Percentiles rank a stretch among this genome's conserved stretches.
phyloP scores from a whole-genome alignment of 2,888 invertebrate species.

The Erannis defoliaria region DNA sequence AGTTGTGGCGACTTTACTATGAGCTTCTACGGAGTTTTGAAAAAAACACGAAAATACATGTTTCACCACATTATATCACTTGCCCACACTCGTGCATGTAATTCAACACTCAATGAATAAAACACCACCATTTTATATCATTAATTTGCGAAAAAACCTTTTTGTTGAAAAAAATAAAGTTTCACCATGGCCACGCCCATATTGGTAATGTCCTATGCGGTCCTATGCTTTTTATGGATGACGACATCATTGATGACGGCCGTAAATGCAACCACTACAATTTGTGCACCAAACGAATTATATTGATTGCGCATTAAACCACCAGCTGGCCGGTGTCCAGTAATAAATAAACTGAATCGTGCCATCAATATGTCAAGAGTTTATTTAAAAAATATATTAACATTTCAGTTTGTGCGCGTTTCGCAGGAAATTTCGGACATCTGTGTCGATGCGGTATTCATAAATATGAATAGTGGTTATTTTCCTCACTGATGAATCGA shows the following conservation, averaged over 20 bases:
- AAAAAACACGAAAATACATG: too few relatives aligned
- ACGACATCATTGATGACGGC: not conserved
- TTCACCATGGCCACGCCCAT: too few relatives aligned
- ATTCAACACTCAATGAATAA: too few relatives aligned
- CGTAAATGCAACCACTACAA: constrained; percentile 32
- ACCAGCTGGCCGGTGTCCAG: constrained; percentile 53
- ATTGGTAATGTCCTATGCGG: constrained; percentile 2
- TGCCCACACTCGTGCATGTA: too few relatives aligned
- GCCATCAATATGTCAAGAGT: constrained; percentile 51
- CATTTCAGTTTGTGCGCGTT: constrained; percentile 19
- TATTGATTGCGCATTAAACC: constrained; percentile 59
- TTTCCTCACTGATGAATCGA: constrained; percentile 9
- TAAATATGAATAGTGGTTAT: constrained; percentile 3
- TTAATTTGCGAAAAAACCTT: too few relatives aligned
- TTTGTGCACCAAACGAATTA: constrained; percentile 52
- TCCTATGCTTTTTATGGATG: not conserved
- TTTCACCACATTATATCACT: too few relatives aligned
- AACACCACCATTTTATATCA: too few relatives aligned
- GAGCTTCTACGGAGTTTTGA: too few relatives aligned
- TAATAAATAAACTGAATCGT: constrained; percentile 55
- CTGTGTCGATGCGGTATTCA: constrained; percentile 14
- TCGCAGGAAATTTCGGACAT: constrained; percentile 12
- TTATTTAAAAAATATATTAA: constrained; percentile 39
- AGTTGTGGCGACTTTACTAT: too few relatives aligned
- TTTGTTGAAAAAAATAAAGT: too few relatives aligned